Base-by-base conservation (phyloP, 37 sponge, comb jelly and placozoan species). In the Aplysina aerophoba region DNA sequence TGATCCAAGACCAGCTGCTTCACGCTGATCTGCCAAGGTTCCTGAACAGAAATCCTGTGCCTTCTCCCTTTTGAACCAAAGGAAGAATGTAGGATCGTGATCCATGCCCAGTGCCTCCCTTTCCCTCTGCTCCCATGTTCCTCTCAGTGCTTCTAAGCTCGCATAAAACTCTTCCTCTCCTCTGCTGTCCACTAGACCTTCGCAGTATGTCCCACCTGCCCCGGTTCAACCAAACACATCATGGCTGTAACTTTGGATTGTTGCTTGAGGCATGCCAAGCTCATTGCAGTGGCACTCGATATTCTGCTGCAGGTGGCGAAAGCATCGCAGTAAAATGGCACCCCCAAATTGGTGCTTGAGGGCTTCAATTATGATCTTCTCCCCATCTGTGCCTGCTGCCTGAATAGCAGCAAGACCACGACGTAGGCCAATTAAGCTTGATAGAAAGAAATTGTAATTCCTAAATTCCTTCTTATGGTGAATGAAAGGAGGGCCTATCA, bases 311-410 rank as follows among this genome's bases (percentile, higher is more conserved):
- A 71, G 30, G 30, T 71, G 72, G 2, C 24, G 0, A 34, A 71
- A 71, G 27, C 72, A 71, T 28, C 31, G 72, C 17, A 80, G 59
- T 8, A 24, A 57, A 31, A 25, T 8, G 25, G 53, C 79, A 14
- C 40, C 50, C 8, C 50, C 15, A 13, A 78, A 78, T 24, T 78
- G 39, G 0, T 38, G 50, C 0, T 15, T 4, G 25, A 38, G 14
- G 5, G 79, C 79, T 24, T 78, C 79, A 39, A 78, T 44, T 3
- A 78, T 16, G 0, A 78, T 59, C 79, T 79, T 34, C 4, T 89
- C 82, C 39, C 89, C 89, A 84, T 89, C 89, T 44, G 85, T 84
- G 0, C 89, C 89, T 67, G 80, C 83, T 55, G 89, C 89, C 31
- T 78, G 0, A 5, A 78, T 50, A n/a, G 15, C 2, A 17, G 53